phyloP scores from a whole-genome alignment of 2,797 vertebrate genomes.

The Onychomys arenicola region DNA sequence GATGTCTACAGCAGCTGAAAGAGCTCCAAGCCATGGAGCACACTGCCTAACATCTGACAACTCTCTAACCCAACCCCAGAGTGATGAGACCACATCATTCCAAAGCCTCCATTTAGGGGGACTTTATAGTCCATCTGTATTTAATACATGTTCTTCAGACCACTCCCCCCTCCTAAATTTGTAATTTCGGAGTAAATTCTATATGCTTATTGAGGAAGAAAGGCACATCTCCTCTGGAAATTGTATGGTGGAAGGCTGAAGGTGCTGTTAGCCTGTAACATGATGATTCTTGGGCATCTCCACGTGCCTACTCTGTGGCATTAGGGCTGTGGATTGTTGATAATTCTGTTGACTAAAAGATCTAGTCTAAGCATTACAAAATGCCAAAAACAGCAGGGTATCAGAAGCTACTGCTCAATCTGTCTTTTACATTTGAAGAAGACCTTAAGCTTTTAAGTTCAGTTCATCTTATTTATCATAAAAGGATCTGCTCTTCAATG shows the following conservation, averaged over 20 bases:
- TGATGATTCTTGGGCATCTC: background rate
- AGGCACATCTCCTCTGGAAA: background rate
- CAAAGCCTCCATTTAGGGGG: background rate
- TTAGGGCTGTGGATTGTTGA: background rate
- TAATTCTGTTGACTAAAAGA: background rate
- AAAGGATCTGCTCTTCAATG: constrained; percentile 28
- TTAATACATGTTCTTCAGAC: background rate
- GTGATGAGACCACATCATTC: background rate
- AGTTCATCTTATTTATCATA: background rate
- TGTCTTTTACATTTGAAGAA: constrained; percentile 22
- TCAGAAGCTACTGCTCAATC: constrained; percentile 19
- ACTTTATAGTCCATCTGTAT: background rate
- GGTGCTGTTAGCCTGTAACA: background rate
- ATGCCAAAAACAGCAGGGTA: background rate
- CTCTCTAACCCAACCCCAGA: background rate
- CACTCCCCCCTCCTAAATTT: background rate
- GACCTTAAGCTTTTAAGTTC: constrained; percentile 35
- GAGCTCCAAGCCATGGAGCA: background rate
- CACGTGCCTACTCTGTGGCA: background rate
- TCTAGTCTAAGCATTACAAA: background rate
- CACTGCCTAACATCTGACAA: background rate
- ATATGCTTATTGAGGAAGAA: constrained; percentile 44
- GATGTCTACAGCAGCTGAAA: background rate
- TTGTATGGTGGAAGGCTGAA: background rate
- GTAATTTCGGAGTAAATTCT: constrained; percentile 14